Evolutionary conservation across 2,888 invertebrate genomes (phyloP).

Genomic region (Polydrusus tereticollis): DNA sequence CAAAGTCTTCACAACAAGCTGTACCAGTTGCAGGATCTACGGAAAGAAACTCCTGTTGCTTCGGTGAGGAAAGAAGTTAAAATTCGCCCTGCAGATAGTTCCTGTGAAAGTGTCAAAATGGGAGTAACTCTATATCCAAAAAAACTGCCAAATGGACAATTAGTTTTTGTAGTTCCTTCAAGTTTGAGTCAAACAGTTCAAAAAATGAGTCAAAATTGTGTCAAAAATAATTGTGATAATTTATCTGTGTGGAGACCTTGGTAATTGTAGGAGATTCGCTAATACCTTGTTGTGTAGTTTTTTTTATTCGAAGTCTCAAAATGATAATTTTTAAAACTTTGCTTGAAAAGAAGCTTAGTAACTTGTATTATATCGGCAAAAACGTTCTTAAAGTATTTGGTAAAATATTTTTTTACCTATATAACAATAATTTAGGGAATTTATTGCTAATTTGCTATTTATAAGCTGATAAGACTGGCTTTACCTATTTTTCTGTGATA

Average conservation of each 20-base stretch:
- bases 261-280: conserved; percentile 10
- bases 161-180: conserved; percentile 65
- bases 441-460: too few relatives aligned
- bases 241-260: conserved; percentile 41
- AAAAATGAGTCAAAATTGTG: not conserved
- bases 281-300: too few relatives aligned
- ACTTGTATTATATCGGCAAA: not conserved
- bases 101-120: conserved; percentile 55
- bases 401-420: too few relatives aligned
- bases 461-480: conserved; percentile 8
- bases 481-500: conserved; percentile 19
- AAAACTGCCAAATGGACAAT: conserved; percentile 64
- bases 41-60: not conserved
- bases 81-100: conserved; percentile 58
- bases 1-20: conserved; percentile 68
- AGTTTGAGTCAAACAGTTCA: conserved; percentile 30
- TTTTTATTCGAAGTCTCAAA: too few relatives aligned
- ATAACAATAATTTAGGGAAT: too few relatives aligned
- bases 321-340: too few relatives aligned
- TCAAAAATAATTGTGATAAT: conserved; percentile 15
- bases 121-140: conserved; percentile 64
- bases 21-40: conserved; percentile 12
- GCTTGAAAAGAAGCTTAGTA: not conserved
- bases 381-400: not conserved
- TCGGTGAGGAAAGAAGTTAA: conserved; percentile 44